Evolutionary conservation across 1,140 invertebrate species (phyloP).

Genomic region (Argopecten irradians): DNA sequence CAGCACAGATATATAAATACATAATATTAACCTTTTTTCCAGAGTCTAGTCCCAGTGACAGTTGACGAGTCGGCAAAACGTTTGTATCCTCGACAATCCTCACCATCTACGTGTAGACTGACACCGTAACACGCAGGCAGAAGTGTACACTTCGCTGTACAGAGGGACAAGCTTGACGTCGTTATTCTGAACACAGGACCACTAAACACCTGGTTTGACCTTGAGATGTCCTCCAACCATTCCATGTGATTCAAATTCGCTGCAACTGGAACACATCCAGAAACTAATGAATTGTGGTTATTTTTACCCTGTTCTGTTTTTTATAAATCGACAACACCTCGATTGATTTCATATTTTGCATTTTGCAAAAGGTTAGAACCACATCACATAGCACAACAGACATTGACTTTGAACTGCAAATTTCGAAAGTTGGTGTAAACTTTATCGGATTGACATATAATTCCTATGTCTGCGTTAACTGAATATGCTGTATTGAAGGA

Average conservation of each 20-base stretch:
- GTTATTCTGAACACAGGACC: not conserved
- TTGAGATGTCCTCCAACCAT: not conserved
- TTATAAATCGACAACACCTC: too few species aligned
- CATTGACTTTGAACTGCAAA: too few species aligned
- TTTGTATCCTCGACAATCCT: not conserved
- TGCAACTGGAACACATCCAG: not conserved
- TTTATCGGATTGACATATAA: too few species aligned
- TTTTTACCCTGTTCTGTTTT: too few species aligned
- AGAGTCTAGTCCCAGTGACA: not conserved
- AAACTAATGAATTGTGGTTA: too few species aligned
- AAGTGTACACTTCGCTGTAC: not conserved
- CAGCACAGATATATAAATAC: not conserved
- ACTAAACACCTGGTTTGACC: not conserved
- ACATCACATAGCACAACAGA: too few species aligned
- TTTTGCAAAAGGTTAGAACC: too few species aligned
- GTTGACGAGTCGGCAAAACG: not conserved
- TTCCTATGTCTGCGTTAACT: too few species aligned
- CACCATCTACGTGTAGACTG: not conserved
- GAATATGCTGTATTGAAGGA: too few species aligned
- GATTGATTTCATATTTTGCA: too few species aligned
- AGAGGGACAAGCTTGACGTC: not conserved
- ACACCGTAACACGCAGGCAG: not conserved
- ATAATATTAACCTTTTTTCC: not conserved
- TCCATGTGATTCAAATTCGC: not conserved
- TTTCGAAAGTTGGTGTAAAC: too few species aligned